Percentiles rank a stretch among this genome's conserved stretches.
Conservation (phyloP, 2,113 vertebrate genomes). For the Dissostichus mawsoni region DNA sequence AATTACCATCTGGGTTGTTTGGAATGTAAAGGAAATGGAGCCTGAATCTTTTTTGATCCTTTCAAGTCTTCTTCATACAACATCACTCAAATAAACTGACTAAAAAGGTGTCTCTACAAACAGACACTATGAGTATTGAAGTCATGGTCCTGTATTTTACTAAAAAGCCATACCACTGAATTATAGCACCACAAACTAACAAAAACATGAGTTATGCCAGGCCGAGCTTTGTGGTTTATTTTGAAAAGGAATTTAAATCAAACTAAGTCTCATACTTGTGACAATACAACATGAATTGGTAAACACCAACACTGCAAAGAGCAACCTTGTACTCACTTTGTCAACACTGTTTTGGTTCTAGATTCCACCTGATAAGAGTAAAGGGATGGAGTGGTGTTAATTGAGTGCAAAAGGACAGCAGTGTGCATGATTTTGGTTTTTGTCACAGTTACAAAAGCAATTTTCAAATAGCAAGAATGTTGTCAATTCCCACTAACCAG, state of each 20-base stretch:
- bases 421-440: neutral
- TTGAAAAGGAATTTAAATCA: neutral
- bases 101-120: neutral
- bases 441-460: neutral
- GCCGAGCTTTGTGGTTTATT: neutral
- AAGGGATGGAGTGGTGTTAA: neutral
- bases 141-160: neutral
- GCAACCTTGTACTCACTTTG: neutral
- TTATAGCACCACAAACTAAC: neutral
- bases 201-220: neutral
- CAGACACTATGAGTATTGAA: neutral
- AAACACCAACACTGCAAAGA: neutral
- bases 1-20: constrained; percentile 38
- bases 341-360: neutral
- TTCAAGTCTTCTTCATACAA: constrained; percentile 10
- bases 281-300: neutral
- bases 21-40: constrained; percentile 49
- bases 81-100: neutral
- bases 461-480: neutral
- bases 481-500: neutral
- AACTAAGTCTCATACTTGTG: neutral
- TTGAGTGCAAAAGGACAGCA: neutral
- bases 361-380: neutral
- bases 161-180: no score
- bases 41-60: neutral